Evolutionary conservation across 2,113 vertebrate species (phyloP), one percentile per base, ranked within the genome.

Genomic region (Hydrolagus affinis): DNA sequence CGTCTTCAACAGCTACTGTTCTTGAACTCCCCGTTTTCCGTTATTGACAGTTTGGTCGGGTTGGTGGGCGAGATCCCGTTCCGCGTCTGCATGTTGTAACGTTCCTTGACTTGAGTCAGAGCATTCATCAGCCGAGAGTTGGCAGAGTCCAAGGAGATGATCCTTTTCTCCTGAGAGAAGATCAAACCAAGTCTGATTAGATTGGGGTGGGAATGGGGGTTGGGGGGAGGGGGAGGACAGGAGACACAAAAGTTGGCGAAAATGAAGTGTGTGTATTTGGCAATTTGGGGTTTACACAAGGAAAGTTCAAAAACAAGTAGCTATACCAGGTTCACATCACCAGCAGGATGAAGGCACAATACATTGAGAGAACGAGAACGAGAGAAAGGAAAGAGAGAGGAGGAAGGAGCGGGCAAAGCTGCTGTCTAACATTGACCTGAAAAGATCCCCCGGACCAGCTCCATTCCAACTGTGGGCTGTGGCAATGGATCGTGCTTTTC

Each of bases 11-110:
- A 98, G 95, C 95, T 97, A 93, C 97, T 99, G 94, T 97, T 98
- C 88, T 95, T 97, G 93, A 99, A 99, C 93, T 99, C 98, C 86
- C 98, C 98, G 86, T 96, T 99, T 93, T 99, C 98, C 87, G 97
- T 99, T 94, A 99, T 99, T 89, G 97, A 98, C 88, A 99, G 96
- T 87, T 97, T 99, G 91, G 96, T 96, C 90, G 96, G 96, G 86
- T 96, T 96, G 93, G 91, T 94, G 85, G 97, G 95, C 6, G 97
- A 96, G 91, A 97, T 93, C 89, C 96, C 96, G 86, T 97, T 99
- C 90, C 93, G 95, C 87, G 78, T 90, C 86, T 96, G 95, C 87
- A 94, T 86, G 91, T 93, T 95, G 95, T 97, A 99, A 77, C 95
- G 96, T 90, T 98, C 97, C 93, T 98, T 98, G 91, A 99, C 96